A percentile compares a stretch with the other conserved stretches of the same genome.
phyloP scores from a whole-genome alignment of 1,140 invertebrate genomes.

The Hylaeus anthracinus region DNA sequence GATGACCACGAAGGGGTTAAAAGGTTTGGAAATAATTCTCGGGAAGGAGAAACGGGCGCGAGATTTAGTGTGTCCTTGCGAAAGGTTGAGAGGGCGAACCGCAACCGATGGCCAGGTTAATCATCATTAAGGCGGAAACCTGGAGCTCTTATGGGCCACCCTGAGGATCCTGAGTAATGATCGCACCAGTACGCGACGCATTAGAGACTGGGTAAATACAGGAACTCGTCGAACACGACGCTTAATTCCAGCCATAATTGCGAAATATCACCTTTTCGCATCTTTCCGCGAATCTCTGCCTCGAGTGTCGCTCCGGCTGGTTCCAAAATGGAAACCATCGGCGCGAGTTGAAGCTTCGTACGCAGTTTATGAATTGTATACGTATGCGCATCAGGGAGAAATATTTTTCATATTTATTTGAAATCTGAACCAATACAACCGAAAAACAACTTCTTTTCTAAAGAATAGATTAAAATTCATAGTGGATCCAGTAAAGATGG shows the following conservation, averaged over 20 bases:
- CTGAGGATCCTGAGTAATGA: conserved; percentile 65
- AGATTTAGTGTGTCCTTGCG: conserved; percentile 50
- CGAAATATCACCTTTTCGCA: conserved; percentile 34
- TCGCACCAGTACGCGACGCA: conserved; percentile 48
- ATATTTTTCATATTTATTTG: too few relatives aligned
- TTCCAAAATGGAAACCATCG: conserved; percentile 5
- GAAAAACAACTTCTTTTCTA: too few relatives aligned
- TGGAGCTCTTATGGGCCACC: conserved; percentile 42
- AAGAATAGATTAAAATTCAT: too few relatives aligned
- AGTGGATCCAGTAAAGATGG: too few relatives aligned
- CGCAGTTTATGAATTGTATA: too few relatives aligned
- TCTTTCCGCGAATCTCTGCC: conserved; percentile 6
- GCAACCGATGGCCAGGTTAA: conserved; percentile 63
- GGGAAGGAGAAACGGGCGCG: conserved; percentile 9
- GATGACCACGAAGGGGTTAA: conserved; percentile 12
- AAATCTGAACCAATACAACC: too few relatives aligned
- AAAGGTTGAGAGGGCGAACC: conserved; percentile 36
- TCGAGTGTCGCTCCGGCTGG: neutral
- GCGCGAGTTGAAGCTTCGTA: neutral
- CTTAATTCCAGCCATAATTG: conserved; percentile 49
- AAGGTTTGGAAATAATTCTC: conserved; percentile 42
- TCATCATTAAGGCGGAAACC: conserved; percentile 65
- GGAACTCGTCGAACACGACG: conserved; percentile 46
- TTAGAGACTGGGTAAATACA: conserved; percentile 57
- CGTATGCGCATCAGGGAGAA: too few relatives aligned